Conservation (phyloP, 2,113 vertebrate genomes). For the Sarotherodon lohbergeri region DNA sequence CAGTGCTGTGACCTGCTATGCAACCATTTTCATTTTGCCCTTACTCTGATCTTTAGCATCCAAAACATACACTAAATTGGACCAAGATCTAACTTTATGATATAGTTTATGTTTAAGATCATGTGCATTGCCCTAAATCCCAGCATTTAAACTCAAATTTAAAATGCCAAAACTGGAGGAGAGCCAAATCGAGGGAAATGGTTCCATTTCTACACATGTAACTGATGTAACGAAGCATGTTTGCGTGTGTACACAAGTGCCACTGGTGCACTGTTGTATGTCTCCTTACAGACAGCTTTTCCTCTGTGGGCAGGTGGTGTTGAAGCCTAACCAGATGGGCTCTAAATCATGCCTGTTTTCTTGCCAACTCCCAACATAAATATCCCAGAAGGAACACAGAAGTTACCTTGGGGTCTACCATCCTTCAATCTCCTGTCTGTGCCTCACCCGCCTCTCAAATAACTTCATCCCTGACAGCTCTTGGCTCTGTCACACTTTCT, state of each 20-base stretch:
- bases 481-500: neutral
- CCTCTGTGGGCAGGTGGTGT: conserved; percentile 37
- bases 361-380: conserved; percentile 52
- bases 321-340: conserved; percentile 52
- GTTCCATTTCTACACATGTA: neutral
- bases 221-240: neutral
- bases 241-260: neutral
- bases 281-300: conserved; percentile 16
- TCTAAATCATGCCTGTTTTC: conserved; percentile 47
- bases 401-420: conserved; percentile 45
- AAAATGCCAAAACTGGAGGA: neutral
- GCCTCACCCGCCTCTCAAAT: conserved; percentile 5
- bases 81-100: neutral
- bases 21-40: neutral
- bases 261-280: neutral
- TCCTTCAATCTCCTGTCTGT: conserved; percentile 34
- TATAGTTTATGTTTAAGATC: neutral
- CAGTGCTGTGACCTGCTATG: neutral
- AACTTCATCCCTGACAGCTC: conserved; percentile 28
- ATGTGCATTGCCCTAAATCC: neutral
- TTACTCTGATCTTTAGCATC: neutral
- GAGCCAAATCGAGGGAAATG: neutral
- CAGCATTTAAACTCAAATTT: neutral
- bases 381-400: conserved; percentile 48
- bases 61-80: neutral